Base-by-base conservation (phyloP, 1,140 invertebrate genomes). In the Drosophila erecta region DNA sequence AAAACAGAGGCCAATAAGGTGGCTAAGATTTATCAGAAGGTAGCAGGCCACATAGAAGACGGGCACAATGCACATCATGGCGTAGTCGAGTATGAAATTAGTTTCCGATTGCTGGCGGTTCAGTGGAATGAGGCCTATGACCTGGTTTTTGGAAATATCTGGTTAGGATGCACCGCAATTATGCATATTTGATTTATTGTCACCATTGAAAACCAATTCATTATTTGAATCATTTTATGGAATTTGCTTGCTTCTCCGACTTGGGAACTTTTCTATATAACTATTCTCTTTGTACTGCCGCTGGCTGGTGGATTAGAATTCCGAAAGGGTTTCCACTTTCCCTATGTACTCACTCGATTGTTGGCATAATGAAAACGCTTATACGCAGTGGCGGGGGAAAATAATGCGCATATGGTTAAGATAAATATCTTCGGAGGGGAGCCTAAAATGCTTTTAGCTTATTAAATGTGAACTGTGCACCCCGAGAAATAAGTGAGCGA, bases 341-440 rank as follows among this genome's bases (percentile, higher is more conserved):
- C 65, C 41, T 20, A 49, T 60, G 51, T 69, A 70, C 43, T 56
- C 20, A 54, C 49, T 57, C 66, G 37, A 51, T 74, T 72, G 66
- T 76, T 76, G 72, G 58, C 56, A 58, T 72, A 89, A 83, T 72
- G 67, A 78, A 70, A 86, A 59, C 51, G 73, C 65, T 73, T 76
- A 64, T 51, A 79, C 60, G 37, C 54, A 55, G 64, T 56, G 47
- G 22, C 38, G 64, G 64, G 62, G 65, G 37, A 51, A 59, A 24
- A 66, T 81, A 83, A 87, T 87, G 64, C 53, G 76, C 84, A 70
- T 74, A 83, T 74, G 84, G 74, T 87, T 89, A 84, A 84, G 84
- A 87, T 87, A 89, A 86, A 87, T 87, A 87, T 87, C 84, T 87
- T 76, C 46, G 35, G 62, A 69, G 78, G 77, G 44, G 27, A 41